Evolutionary conservation across 2,113 vertebrate genomes (phyloP), one percentile per base, ranked within the genome.

Genomic region (Rhea pennata): DNA sequence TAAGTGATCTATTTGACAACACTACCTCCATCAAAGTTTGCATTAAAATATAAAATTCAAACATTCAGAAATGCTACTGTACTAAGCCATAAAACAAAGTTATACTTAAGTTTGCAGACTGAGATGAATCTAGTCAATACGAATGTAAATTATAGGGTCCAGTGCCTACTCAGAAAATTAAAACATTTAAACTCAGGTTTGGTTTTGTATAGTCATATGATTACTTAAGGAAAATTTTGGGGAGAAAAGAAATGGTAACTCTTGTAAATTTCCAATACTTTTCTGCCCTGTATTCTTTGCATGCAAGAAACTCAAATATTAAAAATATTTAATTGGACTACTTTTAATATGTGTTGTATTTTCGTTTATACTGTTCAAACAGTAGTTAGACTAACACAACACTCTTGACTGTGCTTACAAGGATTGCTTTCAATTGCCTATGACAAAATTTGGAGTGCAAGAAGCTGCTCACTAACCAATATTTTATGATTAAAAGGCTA

Each of bases 11-110:
- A 20, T 71, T 75, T 72, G 46, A 48, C 31, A 40, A 39, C 3
- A 39, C 4, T 78, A 58, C 15, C 13, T 82, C 5, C 6, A 22
- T 26, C 3, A 2, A 77, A 42, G 2, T 58, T 81, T 71, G 6
- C 5, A 39, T 62, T 65, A 50, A 89, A 88, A 61, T 70, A 33
- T 48, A 7, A 84, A 89, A 61, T 26, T 61, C 17, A 65, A 65
- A 10, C 3, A 3, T 64, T 83, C 19, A 58, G 3, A 5, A 42
- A 15, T 56, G 2, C 0, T 73, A 66, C 8, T 15, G 4, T 10
- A 66, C 9, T 61, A 23, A 50, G 13, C 31, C 4, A 50, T 39
- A 67, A 82, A 67, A 58, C 2, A 24, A 64, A 76, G 5, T 36
- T 73, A 36, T 12, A 56, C 29, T 84, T 65, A 23, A 56, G 33